Conservation (phyloP, 2,797 vertebrate genomes). For the Clarias platycephalus region DNA sequence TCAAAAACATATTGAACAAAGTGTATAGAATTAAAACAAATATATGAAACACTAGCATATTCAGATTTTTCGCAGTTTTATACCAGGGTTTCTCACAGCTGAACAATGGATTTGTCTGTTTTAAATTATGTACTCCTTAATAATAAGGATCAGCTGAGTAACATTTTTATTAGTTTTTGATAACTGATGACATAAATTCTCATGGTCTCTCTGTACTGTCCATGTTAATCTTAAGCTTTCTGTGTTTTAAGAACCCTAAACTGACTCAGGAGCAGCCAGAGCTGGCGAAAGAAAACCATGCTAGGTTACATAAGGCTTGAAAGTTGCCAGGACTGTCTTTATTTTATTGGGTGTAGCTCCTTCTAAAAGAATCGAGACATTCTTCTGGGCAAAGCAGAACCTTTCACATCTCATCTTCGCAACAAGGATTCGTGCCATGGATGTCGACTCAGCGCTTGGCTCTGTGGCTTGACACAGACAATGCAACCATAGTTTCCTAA, state of each 20-base stretch:
- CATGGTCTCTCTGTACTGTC: constrained; percentile 22
- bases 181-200: constrained; percentile 27
- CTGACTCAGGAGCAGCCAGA: constrained; percentile 38
- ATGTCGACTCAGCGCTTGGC: constrained; percentile 47
- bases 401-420: constrained; percentile 48
- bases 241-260: constrained; percentile 8
- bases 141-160: constrained; percentile 24
- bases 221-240: constrained; percentile 12
- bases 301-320: constrained; percentile 41
- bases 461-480: constrained; percentile 40
- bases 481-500: constrained; percentile 51
- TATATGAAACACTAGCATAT: neutral
- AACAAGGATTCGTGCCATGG: constrained; percentile 30
- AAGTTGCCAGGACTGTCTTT: constrained; percentile 37
- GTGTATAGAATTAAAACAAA: neutral
- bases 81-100: neutral
- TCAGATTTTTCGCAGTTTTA: neutral
- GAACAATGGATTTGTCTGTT: constrained; percentile 8
- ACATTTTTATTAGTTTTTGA: constrained; percentile 27
- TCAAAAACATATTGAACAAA: neutral
- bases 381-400: constrained; percentile 41
- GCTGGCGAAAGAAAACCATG: constrained; percentile 42
- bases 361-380: constrained; percentile 43
- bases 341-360: constrained; percentile 42
- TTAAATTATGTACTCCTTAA: constrained; percentile 14